phyloP scores from a whole-genome alignment of 2,797 vertebrate species.

The Macropodus opercularis region DNA sequence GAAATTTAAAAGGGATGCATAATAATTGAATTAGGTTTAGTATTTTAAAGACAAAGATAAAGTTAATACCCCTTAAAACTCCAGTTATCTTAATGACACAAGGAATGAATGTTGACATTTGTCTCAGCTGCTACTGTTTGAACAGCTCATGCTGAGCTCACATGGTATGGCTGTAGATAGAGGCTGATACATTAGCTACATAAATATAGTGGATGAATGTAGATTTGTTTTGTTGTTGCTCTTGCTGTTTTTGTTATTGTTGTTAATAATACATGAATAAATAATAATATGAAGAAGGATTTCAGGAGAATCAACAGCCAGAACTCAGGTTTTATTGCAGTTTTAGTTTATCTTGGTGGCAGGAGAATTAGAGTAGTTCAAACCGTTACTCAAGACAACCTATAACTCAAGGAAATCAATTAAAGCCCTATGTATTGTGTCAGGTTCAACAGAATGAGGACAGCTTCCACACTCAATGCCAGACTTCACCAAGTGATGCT shows the following conservation, averaged over 20 bases:
- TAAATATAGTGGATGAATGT: too few species aligned
- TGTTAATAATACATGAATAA: not conserved
- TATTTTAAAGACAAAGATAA: too few species aligned
- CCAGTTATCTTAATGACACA: not conserved
- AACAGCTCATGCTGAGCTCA: not conserved
- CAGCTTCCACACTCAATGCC: conserved; percentile 31
- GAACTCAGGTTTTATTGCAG: conserved; percentile 8
- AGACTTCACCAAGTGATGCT: conserved; percentile 13
- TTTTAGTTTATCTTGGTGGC: conserved; percentile 10
- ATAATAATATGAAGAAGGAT: conserved; percentile 10
- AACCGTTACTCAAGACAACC: conserved; percentile 39
- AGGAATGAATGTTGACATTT: not conserved
- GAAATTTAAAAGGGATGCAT: too few species aligned
- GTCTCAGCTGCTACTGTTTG: not conserved
- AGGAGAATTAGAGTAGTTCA: conserved; percentile 25
- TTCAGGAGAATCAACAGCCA: conserved; percentile 10
- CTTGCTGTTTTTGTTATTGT: too few species aligned
- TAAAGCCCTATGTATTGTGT: conserved; percentile 56
- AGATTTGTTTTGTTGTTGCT: too few species aligned
- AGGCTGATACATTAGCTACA: too few species aligned
- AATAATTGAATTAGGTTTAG: too few species aligned
- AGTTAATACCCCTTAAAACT: too few species aligned
- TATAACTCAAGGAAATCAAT: conserved; percentile 67
- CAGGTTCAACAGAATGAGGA: conserved; percentile 59
- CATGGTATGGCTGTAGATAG: not conserved